These are phyloP conservation scores for Dendrolimus pini DNA, from an alignment of 2,888 invertebrate genomes.

Conservation along the genomic window DNA sequence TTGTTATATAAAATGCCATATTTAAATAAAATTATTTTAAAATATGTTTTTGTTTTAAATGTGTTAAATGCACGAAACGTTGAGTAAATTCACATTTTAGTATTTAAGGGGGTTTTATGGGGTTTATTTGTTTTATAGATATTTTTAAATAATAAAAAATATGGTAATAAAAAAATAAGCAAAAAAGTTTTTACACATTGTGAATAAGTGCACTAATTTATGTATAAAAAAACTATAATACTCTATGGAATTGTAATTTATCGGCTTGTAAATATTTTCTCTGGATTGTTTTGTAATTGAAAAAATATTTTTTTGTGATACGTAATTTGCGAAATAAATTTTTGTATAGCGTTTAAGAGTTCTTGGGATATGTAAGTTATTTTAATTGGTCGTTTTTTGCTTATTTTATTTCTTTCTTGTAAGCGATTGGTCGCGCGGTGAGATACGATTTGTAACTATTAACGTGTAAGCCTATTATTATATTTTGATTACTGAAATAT, in stretches of 20 bases:
- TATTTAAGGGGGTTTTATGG: slow-evolving; percentile 33
- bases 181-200: slow-evolving; percentile 46
- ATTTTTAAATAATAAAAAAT: slow-evolving; percentile 3
- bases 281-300: not conserved
- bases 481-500: slow-evolving; percentile 78
- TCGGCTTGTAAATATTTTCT: slow-evolving; percentile 42
- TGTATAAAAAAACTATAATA: slow-evolving; percentile 41
- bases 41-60: slow-evolving; percentile 2
- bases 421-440: slow-evolving; percentile 41
- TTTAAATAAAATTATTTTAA: slow-evolving; percentile 8
- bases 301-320: slow-evolving; percentile 4
- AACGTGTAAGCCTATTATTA: slow-evolving; percentile 75
- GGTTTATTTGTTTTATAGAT: slow-evolving; percentile 20
- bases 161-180: slow-evolving; percentile 27
- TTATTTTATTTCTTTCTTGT: slow-evolving; percentile 19
- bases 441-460: slow-evolving; percentile 73
- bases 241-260: slow-evolving; percentile 52
- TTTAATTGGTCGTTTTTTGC: slow-evolving; percentile 16
- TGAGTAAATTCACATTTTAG: slow-evolving; percentile 50
- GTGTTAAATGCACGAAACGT: slow-evolving; percentile 47
- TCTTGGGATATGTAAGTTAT: slow-evolving; percentile 26
- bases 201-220: slow-evolving; percentile 68
- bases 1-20: not conserved
- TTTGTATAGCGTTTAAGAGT: slow-evolving; percentile 17
- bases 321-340: slow-evolving; percentile 7